These are phyloP conservation scores for Danaus plexippus DNA, from an alignment of 1,140 invertebrate species.

Conservation along the genomic window DNA sequence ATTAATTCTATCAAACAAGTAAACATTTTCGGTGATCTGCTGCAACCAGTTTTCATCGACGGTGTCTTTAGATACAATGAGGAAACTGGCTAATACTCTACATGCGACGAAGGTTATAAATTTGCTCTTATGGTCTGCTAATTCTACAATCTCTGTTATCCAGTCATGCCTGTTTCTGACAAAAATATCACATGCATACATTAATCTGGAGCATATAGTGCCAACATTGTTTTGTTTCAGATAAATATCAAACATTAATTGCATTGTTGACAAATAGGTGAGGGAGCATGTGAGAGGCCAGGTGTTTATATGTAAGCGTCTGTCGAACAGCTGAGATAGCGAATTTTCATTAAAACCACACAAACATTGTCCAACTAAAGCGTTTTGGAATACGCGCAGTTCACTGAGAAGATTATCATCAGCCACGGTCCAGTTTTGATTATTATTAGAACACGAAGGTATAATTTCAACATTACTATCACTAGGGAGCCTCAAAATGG, in stretches of 20 bases:
- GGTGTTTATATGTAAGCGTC: slow-evolving; percentile 76
- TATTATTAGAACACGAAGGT: slow-evolving; percentile 48
- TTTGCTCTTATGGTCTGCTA: slow-evolving; percentile 82
- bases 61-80: slow-evolving; percentile 86
- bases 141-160: slow-evolving; percentile 85
- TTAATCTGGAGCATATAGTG: slow-evolving; percentile 83
- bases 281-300: slow-evolving; percentile 81
- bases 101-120: slow-evolving; percentile 86
- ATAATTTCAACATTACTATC: slow-evolving; percentile 43
- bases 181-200: slow-evolving; percentile 84
- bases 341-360: slow-evolving; percentile 82
- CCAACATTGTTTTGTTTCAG: slow-evolving; percentile 86
- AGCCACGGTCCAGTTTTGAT: slow-evolving; percentile 44
- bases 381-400: slow-evolving; percentile 72
- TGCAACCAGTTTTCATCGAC: slow-evolving; percentile 85
- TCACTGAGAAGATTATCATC: slow-evolving; percentile 57
- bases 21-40: slow-evolving; percentile 78
- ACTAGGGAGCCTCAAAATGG: slow-evolving; percentile 46
- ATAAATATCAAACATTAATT: slow-evolving; percentile 87
- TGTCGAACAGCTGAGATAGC: slow-evolving; percentile 79
- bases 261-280: slow-evolving; percentile 85
- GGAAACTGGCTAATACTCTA: slow-evolving; percentile 84
- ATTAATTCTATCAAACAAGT: slow-evolving; percentile 73
- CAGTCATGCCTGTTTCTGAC: slow-evolving; percentile 84
- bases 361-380: slow-evolving; percentile 80